Percentiles rank a stretch among this genome's conserved stretches.
Evolutionary conservation across 2,888 invertebrate species (phyloP).

Genomic region (Pyrrhosoma nymphula): DNA sequence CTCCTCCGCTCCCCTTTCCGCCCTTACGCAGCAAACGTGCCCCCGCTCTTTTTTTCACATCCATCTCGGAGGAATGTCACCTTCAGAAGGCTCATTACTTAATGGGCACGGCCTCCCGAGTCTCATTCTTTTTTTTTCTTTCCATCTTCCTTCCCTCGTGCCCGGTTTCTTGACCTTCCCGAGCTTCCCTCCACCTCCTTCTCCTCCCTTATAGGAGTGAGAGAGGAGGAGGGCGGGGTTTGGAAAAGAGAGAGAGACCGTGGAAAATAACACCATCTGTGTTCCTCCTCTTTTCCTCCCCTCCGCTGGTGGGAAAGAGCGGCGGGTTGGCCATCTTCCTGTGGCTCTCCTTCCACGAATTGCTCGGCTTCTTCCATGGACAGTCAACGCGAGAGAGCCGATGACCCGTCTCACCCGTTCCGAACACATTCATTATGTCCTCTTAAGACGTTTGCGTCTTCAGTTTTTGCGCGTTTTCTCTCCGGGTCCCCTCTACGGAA

Average conservation of each 20-base stretch:
- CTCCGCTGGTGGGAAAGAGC: background rate
- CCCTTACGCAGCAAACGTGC: background rate
- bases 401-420: background rate
- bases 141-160: background rate
- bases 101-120: constrained; percentile 15
- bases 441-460: background rate
- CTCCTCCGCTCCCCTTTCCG: background rate
- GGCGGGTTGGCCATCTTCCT: background rate
- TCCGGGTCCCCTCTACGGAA: background rate
- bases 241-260: background rate
- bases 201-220: background rate
- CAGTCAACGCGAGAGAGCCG: background rate
- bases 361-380: background rate
- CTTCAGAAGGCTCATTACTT: constrained; percentile 37
- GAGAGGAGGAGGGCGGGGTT: background rate
- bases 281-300: background rate
- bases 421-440: background rate
- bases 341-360: background rate
- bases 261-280: constrained; percentile 31
- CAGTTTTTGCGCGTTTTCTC: background rate
- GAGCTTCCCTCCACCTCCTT: background rate
- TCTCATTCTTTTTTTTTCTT: background rate
- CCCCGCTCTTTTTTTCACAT: background rate
- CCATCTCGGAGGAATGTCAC: constrained; percentile 18
- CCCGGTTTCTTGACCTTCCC: constrained; percentile 32